These are phyloP conservation scores for Ischnura elegans DNA, from an alignment of 2,888 invertebrate genomes.

Conservation along the genomic window DNA sequence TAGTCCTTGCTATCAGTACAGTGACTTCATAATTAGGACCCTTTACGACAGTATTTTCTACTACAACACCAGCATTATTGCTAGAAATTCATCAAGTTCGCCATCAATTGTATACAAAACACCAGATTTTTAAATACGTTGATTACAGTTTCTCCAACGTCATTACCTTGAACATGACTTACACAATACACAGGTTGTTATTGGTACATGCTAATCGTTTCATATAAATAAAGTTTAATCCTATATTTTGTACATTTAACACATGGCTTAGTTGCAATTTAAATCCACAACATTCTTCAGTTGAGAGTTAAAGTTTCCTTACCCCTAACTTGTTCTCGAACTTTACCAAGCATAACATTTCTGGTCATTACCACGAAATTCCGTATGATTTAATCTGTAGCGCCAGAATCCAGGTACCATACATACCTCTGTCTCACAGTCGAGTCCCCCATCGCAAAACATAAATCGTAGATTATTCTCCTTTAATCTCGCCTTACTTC, in stretches of 20 bases:
- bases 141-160: background rate
- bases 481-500: constrained; percentile 1
- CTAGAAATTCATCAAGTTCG: no score
- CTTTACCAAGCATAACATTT: background rate
- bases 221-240: background rate
- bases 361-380: background rate
- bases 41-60: background rate
- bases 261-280: background rate
- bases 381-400: background rate
- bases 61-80: background rate
- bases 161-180: background rate
- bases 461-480: background rate
- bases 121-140: background rate
- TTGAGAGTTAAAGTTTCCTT: background rate
- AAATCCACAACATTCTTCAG: background rate
- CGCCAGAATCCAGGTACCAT: constrained; percentile 30
- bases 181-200: background rate
- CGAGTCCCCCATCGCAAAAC: background rate
- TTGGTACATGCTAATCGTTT: background rate
- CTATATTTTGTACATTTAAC: background rate
- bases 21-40: background rate
- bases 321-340: background rate
- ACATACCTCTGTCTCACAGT: constrained; percentile 36
- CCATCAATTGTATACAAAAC: background rate
- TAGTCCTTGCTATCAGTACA: background rate